A percentile compares a stretch with the other conserved stretches of the same genome.
Conservation (phyloP, 2,888 invertebrate genomes). For the Drosophila pegasa region DNA sequence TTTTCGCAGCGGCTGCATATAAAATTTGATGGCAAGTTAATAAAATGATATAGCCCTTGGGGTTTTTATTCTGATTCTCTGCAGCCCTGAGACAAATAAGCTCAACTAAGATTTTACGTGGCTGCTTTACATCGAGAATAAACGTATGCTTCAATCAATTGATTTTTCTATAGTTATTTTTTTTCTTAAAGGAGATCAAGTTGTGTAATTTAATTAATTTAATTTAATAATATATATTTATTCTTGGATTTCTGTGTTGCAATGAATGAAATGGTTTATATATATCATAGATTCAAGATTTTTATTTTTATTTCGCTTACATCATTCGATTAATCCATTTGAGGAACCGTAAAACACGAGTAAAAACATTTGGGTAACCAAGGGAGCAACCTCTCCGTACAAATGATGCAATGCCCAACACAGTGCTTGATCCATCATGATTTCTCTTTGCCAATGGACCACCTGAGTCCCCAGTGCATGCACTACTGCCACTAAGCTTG, state of each 20-base stretch:
- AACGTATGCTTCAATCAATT: no score
- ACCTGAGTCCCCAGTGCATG: slow-evolving; percentile 14
- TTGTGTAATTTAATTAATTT: no score
- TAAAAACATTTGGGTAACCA: not conserved
- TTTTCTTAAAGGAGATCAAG: no score
- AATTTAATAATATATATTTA: no score
- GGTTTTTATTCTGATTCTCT: slow-evolving; percentile 27
- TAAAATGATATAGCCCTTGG: slow-evolving; percentile 65
- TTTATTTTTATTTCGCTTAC: no score
- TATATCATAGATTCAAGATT: no score
- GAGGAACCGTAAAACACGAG: not conserved
- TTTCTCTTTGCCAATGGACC: slow-evolving; percentile 14
- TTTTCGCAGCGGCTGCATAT: slow-evolving; percentile 50
- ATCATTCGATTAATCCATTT: no score
- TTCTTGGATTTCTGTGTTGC: no score
- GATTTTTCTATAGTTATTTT: no score
- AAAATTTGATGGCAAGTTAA: slow-evolving; percentile 68
- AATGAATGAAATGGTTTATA: no score
- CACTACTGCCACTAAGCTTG: fast-evolving
- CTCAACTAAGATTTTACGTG: not conserved
- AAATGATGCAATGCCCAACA: slow-evolving; percentile 20
- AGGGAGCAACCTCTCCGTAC: fast-evolving
- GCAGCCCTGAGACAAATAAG: not conserved
- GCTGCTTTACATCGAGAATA: no score
- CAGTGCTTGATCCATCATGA: not conserved